Percentiles rank a stretch among this genome's conserved stretches.
These are phyloP conservation scores for Melanaphis sacchari DNA, from an alignment of 1,140 invertebrate species.

Conservation along the genomic window DNA sequence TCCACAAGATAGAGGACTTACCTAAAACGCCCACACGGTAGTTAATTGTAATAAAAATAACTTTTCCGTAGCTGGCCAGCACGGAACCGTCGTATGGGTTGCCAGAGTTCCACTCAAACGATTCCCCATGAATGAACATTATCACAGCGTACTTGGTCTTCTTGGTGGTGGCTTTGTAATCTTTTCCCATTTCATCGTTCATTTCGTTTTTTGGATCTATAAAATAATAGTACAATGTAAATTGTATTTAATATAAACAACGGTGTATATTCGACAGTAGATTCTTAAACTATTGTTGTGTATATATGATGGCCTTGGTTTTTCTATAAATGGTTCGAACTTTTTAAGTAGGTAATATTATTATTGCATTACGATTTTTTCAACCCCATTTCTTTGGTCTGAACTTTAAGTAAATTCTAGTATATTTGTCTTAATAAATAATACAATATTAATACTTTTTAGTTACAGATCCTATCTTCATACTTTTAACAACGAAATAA, in stretches of 20 bases:
- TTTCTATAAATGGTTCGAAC: too few species aligned
- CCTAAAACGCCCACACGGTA: slow-evolving; percentile 91
- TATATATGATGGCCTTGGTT: too few species aligned
- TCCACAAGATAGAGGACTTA: slow-evolving; percentile 64
- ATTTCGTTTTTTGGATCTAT: slow-evolving; percentile 45
- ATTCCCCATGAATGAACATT: slow-evolving; percentile 91
- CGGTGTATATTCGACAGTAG: neutral
- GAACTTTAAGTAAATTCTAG: too few species aligned
- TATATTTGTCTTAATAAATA: neutral
- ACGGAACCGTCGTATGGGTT: slow-evolving; percentile 91
- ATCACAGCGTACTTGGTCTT: slow-evolving; percentile 75
- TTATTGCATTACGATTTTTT: too few species aligned
- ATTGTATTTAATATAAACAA: neutral
- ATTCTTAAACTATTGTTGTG: neutral
- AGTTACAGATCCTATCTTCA: neutral
- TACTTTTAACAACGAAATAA: neutral
- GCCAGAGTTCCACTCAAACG: slow-evolving; percentile 90
- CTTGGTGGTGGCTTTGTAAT: neutral
- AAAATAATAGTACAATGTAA: neutral
- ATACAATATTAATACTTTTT: neutral
- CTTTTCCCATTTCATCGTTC: neutral
- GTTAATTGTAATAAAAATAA: slow-evolving; percentile 93
- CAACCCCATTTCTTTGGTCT: too few species aligned
- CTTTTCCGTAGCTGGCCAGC: slow-evolving; percentile 84
- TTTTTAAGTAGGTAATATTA: too few species aligned